These are phyloP conservation scores for Acleris holmiana DNA, from an alignment of 2,888 invertebrate genomes.

Conservation along the genomic window DNA sequence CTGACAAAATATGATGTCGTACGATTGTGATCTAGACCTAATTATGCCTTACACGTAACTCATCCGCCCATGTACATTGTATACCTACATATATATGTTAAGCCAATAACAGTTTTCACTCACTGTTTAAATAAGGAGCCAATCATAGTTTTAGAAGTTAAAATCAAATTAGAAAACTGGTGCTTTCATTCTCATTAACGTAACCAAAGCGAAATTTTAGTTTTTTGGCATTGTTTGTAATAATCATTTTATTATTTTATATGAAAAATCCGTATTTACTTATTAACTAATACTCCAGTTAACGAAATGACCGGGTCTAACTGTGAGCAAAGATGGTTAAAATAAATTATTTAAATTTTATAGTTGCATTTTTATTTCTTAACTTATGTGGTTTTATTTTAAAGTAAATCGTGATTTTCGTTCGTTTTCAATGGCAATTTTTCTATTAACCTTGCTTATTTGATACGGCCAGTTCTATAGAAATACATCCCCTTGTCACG, in stretches of 20 bases:
- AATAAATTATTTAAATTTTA: conserved; percentile 33
- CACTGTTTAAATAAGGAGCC: too few relatives aligned
- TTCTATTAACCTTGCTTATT: not conserved
- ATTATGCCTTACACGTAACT: conserved; percentile 72
- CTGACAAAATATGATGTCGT: too few relatives aligned
- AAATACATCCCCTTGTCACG: conserved; percentile 27
- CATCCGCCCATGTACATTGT: conserved; percentile 65
- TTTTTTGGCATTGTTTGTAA: conserved; percentile 13
- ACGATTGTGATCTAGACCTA: too few relatives aligned
- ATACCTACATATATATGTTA: conserved; percentile 2
- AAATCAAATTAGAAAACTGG: too few relatives aligned
- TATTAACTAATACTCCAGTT: conserved; percentile 2
- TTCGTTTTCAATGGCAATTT: not conserved
- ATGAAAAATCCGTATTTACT: conserved; percentile 11
- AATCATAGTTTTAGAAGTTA: too few relatives aligned
- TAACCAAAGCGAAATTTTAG: not conserved
- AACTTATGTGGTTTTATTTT: too few relatives aligned
- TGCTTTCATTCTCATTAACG: too few relatives aligned
- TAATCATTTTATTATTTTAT: conserved; percentile 9
- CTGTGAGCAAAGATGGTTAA: conserved; percentile 16
- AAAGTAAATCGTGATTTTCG: too few relatives aligned
- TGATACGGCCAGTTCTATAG: too few relatives aligned
- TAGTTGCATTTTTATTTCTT: conserved; percentile 6
- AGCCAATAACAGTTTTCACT: not conserved
- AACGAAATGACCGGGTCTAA: conserved; percentile 11